phyloP scores from a whole-genome alignment of 2,888 invertebrate genomes.

The Blera fallax region DNA sequence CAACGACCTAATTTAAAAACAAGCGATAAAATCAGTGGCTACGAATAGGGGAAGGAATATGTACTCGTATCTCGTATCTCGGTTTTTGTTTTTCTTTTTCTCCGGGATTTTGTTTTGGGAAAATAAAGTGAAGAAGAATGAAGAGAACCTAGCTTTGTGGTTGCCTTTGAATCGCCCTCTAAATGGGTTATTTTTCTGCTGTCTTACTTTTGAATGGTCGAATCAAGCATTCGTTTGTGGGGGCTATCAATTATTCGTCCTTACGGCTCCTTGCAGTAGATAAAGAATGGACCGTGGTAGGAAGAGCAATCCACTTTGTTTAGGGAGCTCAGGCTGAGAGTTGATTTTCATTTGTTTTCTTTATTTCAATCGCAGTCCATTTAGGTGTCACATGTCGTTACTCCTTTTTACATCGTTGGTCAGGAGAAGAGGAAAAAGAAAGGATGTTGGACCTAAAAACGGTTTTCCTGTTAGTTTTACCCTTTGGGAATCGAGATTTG shows the following conservation, averaged over 20 bases:
- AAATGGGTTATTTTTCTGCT: conserved; percentile 10
- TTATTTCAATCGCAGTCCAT: conserved; percentile 3
- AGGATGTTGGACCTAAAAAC: not conserved
- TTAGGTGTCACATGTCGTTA: conserved; percentile 1
- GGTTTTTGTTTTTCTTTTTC: not conserved
- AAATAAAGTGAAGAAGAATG: not conserved
- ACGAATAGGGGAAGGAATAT: not conserved
- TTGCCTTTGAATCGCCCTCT: conserved; percentile 17
- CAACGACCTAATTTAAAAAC: conserved; percentile 28
- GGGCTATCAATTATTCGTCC: conserved; percentile 10
- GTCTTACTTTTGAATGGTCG: conserved; percentile 12
- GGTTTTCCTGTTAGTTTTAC: not conserved
- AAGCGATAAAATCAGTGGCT: conserved; percentile 17
- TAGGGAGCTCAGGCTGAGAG: not conserved
- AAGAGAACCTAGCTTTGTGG: conserved; percentile 6
- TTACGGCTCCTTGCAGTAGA: not conserved
- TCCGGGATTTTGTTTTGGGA: not conserved
- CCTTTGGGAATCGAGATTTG: not conserved
- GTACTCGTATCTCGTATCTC: not conserved
- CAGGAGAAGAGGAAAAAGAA: too few species aligned
- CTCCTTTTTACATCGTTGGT: not conserved
- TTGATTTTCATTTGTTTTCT: not conserved
- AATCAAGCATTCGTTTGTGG: conserved; percentile 2
- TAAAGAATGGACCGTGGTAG: not conserved
- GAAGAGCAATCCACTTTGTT: not conserved